phyloP scores from a whole-genome alignment of 2,113 vertebrate species.

The Myotis brandtii region DNA sequence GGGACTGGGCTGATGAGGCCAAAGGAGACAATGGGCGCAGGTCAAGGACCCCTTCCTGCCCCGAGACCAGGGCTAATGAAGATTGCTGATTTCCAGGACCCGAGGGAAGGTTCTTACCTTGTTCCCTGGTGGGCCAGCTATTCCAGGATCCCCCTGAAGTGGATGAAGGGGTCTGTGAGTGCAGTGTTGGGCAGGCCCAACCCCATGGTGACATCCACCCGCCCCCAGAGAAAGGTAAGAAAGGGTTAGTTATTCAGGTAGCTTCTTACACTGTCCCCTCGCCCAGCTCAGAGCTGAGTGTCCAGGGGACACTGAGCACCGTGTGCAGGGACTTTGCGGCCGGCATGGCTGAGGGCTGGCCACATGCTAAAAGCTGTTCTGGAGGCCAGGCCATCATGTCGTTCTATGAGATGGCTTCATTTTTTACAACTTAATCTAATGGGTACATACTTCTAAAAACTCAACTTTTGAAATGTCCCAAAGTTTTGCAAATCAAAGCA shows the following conservation, averaged over 20 bases:
- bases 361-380: too few relatives aligned
- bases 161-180: background rate
- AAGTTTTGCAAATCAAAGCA: background rate
- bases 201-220: rapidly evolving
- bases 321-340: too few relatives aligned
- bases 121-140: slow-evolving; percentile 74
- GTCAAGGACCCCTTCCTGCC: background rate
- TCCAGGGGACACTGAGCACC: too few relatives aligned
- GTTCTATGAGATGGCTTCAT: background rate
- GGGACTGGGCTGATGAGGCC: background rate
- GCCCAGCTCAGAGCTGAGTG: background rate
- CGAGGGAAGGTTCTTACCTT: slow-evolving; percentile 75
- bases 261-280: rapidly evolving
- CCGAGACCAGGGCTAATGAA: background rate
- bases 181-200: rapidly evolving
- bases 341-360: background rate
- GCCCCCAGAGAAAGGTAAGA: background rate
- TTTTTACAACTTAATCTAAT: background rate
- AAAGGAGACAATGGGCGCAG: background rate
- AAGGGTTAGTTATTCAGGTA: background rate
- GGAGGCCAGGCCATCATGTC: rapidly evolving
- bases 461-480: background rate
- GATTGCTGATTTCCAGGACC: too few relatives aligned
- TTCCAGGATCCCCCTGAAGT: slow-evolving; percentile 84
- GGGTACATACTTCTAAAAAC: rapidly evolving